Evolutionary conservation across 2,113 vertebrate species (phyloP), one percentile per base, ranked within the genome.

Genomic region (Perognathus longimembris): DNA sequence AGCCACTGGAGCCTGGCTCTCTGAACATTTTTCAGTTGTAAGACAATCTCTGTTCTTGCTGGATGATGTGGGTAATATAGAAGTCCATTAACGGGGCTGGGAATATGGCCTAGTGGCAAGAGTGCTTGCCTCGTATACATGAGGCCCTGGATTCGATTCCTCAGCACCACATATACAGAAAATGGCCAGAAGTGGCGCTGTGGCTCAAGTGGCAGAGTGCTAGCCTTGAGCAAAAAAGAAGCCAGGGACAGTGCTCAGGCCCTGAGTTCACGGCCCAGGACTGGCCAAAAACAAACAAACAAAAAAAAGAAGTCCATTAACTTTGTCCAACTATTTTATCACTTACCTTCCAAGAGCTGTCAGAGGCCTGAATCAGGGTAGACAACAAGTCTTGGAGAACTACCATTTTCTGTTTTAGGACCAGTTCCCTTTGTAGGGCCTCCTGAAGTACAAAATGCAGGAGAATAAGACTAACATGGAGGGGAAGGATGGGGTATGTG

Each of bases 291-390:
- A n/a, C n/a, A n/a, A n/a, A n/a, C n/a, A n/a, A n/a, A n/a, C n/a
- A n/a, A n/a, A n/a, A n/a, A n/a, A n/a, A n/a, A 45, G 83, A 77
- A 54, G 36, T 11, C 28, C 20, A 1, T 9, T 28, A 64, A 36
- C 26, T 74, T 54, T 32, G n/a, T 73, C 57, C 36, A 80, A 69
- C 69, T 74, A 14, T 64, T 86, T 91, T n/a, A 61, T 40, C 36
- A 26, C 81, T 92, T 98, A 98, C 98, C 98, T 98, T 98, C 98
- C 98, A 98, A 28, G 98, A 98, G 90, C 96, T 98, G 80, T 98
- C 98, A 2, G 98, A 98, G 0, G 97, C 97, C 85, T 85, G 96
- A 30, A 98, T 94, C 83, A 98, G 91, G 0, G 97, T 97, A 76
- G 97, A 96, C 45, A 98, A 69, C 5, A 98, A 97, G 90, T 98